Evolutionary conservation across 1,140 invertebrate genomes (phyloP), one percentile per base, ranked within the genome.

Genomic region (Atopsyche davidsoni): DNA sequence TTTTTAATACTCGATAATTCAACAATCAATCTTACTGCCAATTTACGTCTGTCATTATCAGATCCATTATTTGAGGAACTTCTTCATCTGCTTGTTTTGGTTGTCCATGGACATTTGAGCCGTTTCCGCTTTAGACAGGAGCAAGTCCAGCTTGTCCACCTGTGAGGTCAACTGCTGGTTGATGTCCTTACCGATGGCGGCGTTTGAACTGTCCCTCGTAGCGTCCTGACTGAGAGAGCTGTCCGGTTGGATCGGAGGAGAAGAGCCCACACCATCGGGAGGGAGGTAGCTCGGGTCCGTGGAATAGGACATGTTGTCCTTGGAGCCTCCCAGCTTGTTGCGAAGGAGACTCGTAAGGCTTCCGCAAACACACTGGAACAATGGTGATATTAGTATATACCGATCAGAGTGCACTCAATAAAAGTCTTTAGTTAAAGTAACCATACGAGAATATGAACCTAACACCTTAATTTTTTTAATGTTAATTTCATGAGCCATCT

Each of bases 11-110:
- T n/a, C n/a, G n/a, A n/a, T n/a, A n/a, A n/a, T n/a, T n/a, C n/a
- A n/a, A n/a, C n/a, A n/a, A n/a, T n/a, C n/a, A n/a, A n/a, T n/a
- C n/a, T n/a, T n/a, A n/a, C n/a, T n/a, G n/a, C n/a, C n/a, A n/a
- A n/a, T n/a, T n/a, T n/a, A n/a, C n/a, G n/a, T n/a, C n/a, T n/a
- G n/a, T n/a, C n/a, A n/a, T n/a, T n/a, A n/a, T n/a, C n/a, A n/a
- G n/a, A n/a, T n/a, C n/a, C n/a, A 47, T 72, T 79, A 80, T 64
- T 81, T 77, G n/a, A 83, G 57, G 55, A 83, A 73, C 44, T 72
- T 72, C 47, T 76, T 78, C 79, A 87, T 85, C 64, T 86, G 79
- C 60, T 84, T 83, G n/a, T 77, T 81, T 62, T 87, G 84, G 58
- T 79, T 70, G 4, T 75, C 64, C 78, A 87, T 78, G 32, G 81